These are phyloP conservation scores for Sphaerophoria taeniata DNA, from an alignment of 2,888 invertebrate species.

Conservation along the genomic window DNA sequence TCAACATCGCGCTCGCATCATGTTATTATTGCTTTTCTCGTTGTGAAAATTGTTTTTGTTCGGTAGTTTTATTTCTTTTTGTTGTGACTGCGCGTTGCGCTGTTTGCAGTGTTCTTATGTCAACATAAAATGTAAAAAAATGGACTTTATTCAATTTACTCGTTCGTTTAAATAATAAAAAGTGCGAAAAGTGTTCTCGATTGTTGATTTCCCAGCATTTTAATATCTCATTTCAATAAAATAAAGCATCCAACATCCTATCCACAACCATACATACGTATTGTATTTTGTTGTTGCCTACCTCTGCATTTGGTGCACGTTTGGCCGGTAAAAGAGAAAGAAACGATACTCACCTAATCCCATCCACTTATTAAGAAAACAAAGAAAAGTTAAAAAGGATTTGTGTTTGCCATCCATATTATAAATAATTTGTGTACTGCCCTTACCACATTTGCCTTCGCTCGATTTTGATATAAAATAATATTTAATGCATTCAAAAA, in stretches of 20 bases:
- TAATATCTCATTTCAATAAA: conserved; percentile 23
- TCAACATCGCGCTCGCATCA: conserved; percentile 7
- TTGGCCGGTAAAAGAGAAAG: conserved; percentile 50
- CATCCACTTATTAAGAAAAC: conserved; percentile 48
- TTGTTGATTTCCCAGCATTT: neutral
- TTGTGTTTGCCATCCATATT: neutral
- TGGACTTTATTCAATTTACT: conserved; percentile 25
- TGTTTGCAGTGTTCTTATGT: conserved; percentile 64
- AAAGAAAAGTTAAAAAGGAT: conserved; percentile 50
- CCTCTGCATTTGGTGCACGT: conserved; percentile 33
- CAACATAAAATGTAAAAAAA: conserved; percentile 64
- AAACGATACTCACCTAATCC: conserved; percentile 36
- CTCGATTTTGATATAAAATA: conserved; percentile 33
- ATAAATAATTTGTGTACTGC: conserved; percentile 31
- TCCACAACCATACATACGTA: conserved; percentile 10
- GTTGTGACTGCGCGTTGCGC: conserved; percentile 44
- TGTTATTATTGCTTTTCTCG: conserved; percentile 21
- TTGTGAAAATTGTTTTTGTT: conserved; percentile 53
- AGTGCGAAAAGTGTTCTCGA: conserved; percentile 32
- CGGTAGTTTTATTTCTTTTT: conserved; percentile 34
- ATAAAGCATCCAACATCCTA: no score
- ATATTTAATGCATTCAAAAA: neutral
- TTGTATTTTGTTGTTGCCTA: conserved; percentile 39
- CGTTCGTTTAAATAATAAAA: conserved; percentile 20
- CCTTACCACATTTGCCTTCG: neutral